Percentiles rank a stretch among this genome's conserved stretches.
Conservation (phyloP, 2,113 vertebrate genomes). For the Lichenostomus cassidix region DNA sequence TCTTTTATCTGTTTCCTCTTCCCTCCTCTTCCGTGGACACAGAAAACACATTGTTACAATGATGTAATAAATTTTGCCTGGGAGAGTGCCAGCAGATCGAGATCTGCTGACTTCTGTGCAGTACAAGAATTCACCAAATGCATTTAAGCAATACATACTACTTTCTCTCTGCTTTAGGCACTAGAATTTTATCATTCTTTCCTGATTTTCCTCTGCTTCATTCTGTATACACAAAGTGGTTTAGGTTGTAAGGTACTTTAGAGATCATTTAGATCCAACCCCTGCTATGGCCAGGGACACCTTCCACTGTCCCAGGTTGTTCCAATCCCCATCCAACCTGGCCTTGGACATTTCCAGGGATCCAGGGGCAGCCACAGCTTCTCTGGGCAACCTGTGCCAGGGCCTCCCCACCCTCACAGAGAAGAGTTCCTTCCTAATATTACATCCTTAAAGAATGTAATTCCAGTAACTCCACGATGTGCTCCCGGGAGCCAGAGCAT, state of each 20-base stretch:
- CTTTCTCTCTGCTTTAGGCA: neutral
- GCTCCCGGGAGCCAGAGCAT: neutral
- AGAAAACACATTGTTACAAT: neutral
- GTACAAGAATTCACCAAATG: accelerated
- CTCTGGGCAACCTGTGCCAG: neutral
- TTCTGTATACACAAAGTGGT: neutral
- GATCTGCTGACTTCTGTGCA: neutral
- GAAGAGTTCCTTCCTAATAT: neutral
- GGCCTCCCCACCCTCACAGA: neutral
- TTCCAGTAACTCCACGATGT: neutral
- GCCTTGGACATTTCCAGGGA: neutral
- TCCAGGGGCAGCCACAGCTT: neutral
- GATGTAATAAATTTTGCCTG: neutral
- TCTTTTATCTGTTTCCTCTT: neutral
- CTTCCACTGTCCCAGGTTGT: neutral
- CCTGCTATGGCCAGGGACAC: neutral
- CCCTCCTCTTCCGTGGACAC: neutral
- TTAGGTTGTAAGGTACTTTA: neutral
- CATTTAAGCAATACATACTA: neutral
- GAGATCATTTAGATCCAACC: neutral
- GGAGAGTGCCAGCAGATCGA: neutral
- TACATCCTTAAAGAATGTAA: accelerated
- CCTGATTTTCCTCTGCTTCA: neutral
- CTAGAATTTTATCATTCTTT: no score
- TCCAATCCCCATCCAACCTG: accelerated